phyloP scores from a whole-genome alignment of 2,113 vertebrate genomes.

The Telmatochromis sp. region DNA sequence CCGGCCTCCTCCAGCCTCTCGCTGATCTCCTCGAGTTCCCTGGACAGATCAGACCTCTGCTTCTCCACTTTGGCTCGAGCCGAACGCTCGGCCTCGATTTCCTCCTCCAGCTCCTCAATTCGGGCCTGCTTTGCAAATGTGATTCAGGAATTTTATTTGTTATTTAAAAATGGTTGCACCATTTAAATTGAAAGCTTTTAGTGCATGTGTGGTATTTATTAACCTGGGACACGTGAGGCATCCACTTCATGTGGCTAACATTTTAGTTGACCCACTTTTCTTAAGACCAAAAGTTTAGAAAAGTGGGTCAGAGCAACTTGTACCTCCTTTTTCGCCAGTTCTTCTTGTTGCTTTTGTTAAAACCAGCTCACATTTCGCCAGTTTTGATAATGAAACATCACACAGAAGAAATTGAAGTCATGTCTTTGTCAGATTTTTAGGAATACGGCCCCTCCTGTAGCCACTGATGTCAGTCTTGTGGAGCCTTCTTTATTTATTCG shows the following conservation, averaged over 20 bases:
- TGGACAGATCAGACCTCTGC: conserved; percentile 64
- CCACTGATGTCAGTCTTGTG: not conserved
- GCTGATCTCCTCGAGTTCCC: conserved; percentile 88
- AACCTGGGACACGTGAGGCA: not conserved
- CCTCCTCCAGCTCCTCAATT: conserved; percentile 69
- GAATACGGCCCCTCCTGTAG: not conserved
- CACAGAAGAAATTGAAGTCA: not conserved
- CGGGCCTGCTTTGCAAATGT: conserved; percentile 31
- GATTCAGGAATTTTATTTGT: not conserved
- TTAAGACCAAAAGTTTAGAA: not conserved
- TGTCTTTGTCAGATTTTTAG: not conserved
- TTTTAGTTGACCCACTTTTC: not conserved
- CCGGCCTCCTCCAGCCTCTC: conserved; percentile 85
- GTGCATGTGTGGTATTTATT: not conserved
- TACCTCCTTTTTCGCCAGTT: accelerated
- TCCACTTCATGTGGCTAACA: accelerated
- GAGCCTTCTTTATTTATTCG: not conserved
- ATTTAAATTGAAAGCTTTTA: not conserved
- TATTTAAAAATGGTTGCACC: not conserved
- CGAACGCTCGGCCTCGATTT: conserved; percentile 61
- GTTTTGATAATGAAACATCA: not conserved
- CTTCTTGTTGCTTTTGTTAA: not conserved
- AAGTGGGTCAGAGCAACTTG: not conserved
- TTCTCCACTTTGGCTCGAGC: conserved; percentile 60
- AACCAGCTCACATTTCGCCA: not conserved